Evolutionary conservation across 1,140 invertebrate species (phyloP).

Genomic region (Cotesia chilonis): DNA sequence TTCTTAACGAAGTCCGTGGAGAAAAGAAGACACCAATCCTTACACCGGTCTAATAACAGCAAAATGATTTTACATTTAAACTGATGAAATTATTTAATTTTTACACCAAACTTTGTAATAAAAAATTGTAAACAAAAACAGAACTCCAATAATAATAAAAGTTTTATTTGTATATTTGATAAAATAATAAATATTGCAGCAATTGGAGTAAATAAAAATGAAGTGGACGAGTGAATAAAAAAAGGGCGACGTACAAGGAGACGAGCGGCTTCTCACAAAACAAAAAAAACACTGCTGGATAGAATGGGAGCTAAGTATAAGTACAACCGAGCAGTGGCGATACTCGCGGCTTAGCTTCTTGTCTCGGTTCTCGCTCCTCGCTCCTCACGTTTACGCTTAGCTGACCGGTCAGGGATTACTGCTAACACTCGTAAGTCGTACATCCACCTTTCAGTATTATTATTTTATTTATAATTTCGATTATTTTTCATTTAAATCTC

Average conservation of each 20-base stretch:
- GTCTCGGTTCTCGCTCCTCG: slow-evolving; percentile 1
- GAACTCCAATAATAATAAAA: background rate
- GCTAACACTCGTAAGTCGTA: background rate
- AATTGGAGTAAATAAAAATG: background rate
- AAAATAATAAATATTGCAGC: too few relatives aligned
- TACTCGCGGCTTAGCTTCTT: slow-evolving; percentile 17
- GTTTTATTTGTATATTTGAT: too few relatives aligned
- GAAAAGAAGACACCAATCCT: slow-evolving; percentile 33
- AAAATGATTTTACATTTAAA: slow-evolving; percentile 8
- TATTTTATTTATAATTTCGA: background rate
- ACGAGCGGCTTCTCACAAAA: background rate
- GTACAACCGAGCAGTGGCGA: slow-evolving; percentile 15
- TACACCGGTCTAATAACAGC: slow-evolving; percentile 17
- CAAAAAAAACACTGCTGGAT: slow-evolving; percentile 12
- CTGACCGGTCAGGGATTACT: slow-evolving; percentile 18
- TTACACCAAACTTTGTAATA: background rate
- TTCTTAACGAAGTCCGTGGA: slow-evolving; percentile 37
- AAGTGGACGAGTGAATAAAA: background rate
- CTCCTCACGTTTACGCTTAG: background rate
- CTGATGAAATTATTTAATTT: background rate
- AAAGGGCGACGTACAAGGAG: slow-evolving; percentile 13
- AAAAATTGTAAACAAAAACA: slow-evolving; percentile 20
- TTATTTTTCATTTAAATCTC: too few relatives aligned
- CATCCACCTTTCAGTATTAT: slow-evolving; percentile 15
- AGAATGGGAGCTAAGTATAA: background rate